Conservation (phyloP, 1,140 invertebrate genomes). For the Trichonephila inaurata region DNA sequence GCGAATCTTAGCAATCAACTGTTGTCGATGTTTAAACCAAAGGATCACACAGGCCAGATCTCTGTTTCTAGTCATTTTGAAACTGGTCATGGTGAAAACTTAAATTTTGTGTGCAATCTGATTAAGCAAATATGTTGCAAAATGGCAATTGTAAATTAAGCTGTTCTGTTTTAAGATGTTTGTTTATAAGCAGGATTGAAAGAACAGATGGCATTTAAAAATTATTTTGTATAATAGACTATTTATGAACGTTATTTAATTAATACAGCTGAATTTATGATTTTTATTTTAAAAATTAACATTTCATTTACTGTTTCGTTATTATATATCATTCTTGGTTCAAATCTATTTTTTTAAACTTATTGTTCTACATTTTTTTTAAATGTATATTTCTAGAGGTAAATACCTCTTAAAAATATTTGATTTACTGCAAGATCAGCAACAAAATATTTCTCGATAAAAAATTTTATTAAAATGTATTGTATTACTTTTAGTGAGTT, state of each 20-base stretch:
- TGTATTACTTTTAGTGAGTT: too few relatives aligned
- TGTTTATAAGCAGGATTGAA: neutral
- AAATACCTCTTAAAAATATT: too few relatives aligned
- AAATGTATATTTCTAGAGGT: too few relatives aligned
- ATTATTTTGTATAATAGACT: neutral
- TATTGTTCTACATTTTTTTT: too few relatives aligned
- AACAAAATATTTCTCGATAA: too few relatives aligned
- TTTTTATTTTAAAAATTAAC: neutral
- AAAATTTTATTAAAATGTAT: too few relatives aligned
- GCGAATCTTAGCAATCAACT: slow-evolving; percentile 48
- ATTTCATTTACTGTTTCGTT: too few relatives aligned
- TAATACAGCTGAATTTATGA: neutral
- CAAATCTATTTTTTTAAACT: too few relatives aligned
- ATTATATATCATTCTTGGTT: too few relatives aligned
- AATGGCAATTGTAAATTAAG: neutral
- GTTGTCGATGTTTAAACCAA: slow-evolving; percentile 18
- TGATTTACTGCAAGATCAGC: too few relatives aligned
- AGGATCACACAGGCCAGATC: neutral
- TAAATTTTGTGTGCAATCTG: neutral
- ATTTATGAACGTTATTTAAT: neutral
- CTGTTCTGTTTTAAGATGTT: neutral
- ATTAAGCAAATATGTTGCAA: neutral
- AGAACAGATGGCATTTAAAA: slow-evolving; percentile 10
- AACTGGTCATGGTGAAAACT: neutral
- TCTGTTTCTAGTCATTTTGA: slow-evolving; percentile 19